Evolutionary conservation across 2,888 invertebrate genomes (phyloP).

Genomic region (Athetis lepigone): DNA sequence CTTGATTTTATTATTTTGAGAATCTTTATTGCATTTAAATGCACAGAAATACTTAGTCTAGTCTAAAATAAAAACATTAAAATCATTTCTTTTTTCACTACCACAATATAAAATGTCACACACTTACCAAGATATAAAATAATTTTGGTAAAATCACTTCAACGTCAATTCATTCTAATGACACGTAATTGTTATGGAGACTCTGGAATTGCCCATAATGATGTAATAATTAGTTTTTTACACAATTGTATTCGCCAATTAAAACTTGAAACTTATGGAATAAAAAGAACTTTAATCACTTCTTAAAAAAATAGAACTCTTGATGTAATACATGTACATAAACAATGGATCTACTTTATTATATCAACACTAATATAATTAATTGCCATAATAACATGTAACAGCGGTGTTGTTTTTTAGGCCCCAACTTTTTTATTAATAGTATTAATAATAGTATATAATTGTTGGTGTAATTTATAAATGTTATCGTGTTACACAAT

Average conservation of each 20-base stretch:
- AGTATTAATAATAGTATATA: too few species aligned
- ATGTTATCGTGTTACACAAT: too few species aligned
- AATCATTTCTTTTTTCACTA: constrained; percentile 49
- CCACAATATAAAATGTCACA: constrained; percentile 39
- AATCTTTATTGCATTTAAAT: constrained; percentile 57
- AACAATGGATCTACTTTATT: background rate
- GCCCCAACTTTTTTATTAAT: background rate
- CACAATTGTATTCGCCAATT: constrained; percentile 1
- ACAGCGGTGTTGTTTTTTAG: constrained; percentile 1
- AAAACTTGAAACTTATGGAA: background rate
- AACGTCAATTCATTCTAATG: constrained; percentile 1
- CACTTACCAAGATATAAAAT: constrained; percentile 30
- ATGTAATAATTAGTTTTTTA: background rate
- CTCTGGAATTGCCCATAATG: background rate
- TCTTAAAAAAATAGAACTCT: constrained; percentile 43
- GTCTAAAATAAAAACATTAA: constrained; percentile 42
- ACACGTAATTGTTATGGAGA: background rate
- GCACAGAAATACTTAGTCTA: constrained; percentile 58
- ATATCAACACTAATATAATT: constrained; percentile 5
- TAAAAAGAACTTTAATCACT: constrained; percentile 13
- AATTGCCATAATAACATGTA: constrained; percentile 3
- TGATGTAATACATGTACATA: background rate
- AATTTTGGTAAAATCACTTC: constrained; percentile 39
- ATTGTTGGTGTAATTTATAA: too few species aligned
- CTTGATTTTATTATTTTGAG: constrained; percentile 21